Evolutionary conservation across 2,888 invertebrate genomes (phyloP), one percentile per base, ranked within the genome.

Genomic region (Fragum sueziense): DNA sequence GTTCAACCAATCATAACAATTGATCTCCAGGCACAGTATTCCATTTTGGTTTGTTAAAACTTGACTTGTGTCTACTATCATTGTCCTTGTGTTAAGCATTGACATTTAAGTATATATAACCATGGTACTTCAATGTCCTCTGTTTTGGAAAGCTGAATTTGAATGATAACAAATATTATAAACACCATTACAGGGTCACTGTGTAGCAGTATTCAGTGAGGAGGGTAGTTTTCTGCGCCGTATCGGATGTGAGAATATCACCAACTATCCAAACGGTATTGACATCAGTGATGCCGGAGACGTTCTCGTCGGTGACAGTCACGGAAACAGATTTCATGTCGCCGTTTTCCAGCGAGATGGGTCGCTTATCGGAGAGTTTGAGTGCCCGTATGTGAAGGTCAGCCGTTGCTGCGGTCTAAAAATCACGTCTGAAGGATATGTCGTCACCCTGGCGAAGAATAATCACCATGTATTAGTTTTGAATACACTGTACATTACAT

Each of bases 401-500:
- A 98, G 98, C 87, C 97, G 98, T 91, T 99, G 98, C 95, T 99
- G 98, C 93, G 98, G 98, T 85, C 95, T 99, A 92, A 98, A 98
- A 95, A 98, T 99, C 91, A 98, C 98, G 76, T 97, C 97, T 27
- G 98, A 98, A 94, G 98, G 98, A 88, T 98, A 97, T 94, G 97
- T 98, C 90, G 93, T 94, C 71, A 94, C 98, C 87, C 94, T 99
- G 94, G 98, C 98, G 93, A 99, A 99, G 95, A 99, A 98, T 95
- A 99, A 99, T 95, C 98, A 99, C 94, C 98, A 98, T 94, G 98
- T 99, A 92, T 96, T 99, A 94, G 97, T 99, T 93, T 95, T 98
- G 41, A 92, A 94, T 85, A 93, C 93, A 11, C 90, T 93, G 71
- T 94, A 93, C 87, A 91, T 92, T 74, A 86, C 88, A 73, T 92